Percentiles rank a stretch among this genome's conserved stretches.
Conservation (phyloP, 2,888 invertebrate genomes). For the Drosophila atroscutellata region DNA sequence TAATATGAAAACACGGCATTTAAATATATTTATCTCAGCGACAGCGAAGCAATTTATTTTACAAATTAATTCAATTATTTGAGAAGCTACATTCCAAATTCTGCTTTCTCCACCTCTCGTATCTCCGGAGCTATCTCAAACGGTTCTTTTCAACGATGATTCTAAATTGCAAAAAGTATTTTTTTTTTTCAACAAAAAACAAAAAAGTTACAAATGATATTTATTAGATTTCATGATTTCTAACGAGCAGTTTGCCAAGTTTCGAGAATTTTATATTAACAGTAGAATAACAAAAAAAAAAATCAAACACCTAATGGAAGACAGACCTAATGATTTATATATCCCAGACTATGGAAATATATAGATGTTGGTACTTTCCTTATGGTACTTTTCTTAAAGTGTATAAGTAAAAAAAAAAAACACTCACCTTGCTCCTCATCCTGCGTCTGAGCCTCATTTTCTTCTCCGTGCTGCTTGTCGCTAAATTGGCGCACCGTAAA, state of each 20-base stretch:
- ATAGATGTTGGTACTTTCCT: neutral
- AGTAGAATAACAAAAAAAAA: neutral
- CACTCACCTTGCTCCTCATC: constrained; percentile 77
- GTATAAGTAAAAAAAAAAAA: too few species aligned
- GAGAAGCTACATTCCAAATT: neutral
- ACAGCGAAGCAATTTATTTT: neutral
- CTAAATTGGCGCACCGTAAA: constrained; percentile 60
- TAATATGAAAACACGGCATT: neutral
- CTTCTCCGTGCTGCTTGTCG: constrained; percentile 41
- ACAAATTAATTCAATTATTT: neutral
- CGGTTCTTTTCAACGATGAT: neutral
- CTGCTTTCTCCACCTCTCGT: neutral
- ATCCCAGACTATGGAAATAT: neutral
- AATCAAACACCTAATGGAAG: neutral
- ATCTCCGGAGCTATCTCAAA: neutral
- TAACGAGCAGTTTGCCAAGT: neutral
- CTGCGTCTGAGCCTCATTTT: constrained; percentile 56
- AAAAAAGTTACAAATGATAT: neutral
- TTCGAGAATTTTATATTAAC: neutral
- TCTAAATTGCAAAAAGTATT: neutral
- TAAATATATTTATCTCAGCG: neutral
- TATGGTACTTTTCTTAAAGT: neutral
- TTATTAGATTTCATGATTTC: constrained; percentile 1
- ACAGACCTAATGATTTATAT: neutral
- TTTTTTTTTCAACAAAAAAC: neutral